Evolutionary conservation across 1,140 invertebrate species (phyloP), one percentile per base, ranked within the genome.

Genomic region (Portunus trituberculatus): DNA sequence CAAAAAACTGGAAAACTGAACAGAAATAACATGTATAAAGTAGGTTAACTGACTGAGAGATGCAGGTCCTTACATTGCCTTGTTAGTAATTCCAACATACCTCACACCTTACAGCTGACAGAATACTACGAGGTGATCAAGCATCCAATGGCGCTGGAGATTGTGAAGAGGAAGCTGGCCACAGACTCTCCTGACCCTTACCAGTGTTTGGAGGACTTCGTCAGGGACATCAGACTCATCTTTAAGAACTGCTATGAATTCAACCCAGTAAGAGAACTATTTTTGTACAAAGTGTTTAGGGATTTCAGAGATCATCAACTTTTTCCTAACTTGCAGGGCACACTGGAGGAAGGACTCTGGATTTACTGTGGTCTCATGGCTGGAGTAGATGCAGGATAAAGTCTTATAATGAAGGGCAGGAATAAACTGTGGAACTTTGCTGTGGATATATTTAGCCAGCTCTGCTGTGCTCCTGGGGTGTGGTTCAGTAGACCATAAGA

Each of bases 201-300:
- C 97, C 97, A 97, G 96, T 97, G 98, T 96, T 97, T 98, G 87
- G 97, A 98, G 96, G 98, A 98, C 96, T 98, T 99, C 96, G 97
- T 99, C 90, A 97, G 97, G 86, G 99, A 99, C 97, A 98, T 98
- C 91, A 98, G 98, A 95, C 97, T 98, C 95, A 98, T 99, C 97
- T 99, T 99, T 97, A 98, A 98, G 97, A 99, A 99, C 97, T 99
- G 98, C 91, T 98, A 98, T 97, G 97, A 97, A 25, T 99, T 98
- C 97, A 99, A 99, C 97, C 97, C 98, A 96, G 98, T 99, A 97
- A 98, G 98, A 97, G 96, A 93, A 87, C 25, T 29, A 46, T 88
- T 29, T 39, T 39, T 87, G 3, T 39, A 59, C 39, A 39, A 39
- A 6, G 39, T 39, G 39, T 1, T 39, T 1, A 39, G 39, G 39